Conservation (phyloP, 1,140 invertebrate species). For the Drosophila ohnishii region DNA sequence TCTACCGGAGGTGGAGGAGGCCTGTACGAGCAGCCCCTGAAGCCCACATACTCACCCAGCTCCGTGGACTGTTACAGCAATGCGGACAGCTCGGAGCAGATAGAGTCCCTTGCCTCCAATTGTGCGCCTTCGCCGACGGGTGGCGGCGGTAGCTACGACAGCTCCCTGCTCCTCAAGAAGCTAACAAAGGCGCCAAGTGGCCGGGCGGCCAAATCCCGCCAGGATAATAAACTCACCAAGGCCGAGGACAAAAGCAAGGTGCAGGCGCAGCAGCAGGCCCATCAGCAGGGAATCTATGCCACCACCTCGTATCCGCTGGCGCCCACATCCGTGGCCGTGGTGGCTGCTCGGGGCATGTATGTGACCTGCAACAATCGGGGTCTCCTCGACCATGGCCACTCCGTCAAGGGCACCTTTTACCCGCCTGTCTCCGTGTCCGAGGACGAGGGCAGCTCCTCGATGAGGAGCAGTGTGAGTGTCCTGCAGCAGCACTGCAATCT, state of each 20-base stretch:
- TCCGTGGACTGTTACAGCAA: slow-evolving; percentile 77
- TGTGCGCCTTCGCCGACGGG: slow-evolving; percentile 51
- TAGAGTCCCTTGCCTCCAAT: slow-evolving; percentile 48
- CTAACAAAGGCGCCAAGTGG: slow-evolving; percentile 53
- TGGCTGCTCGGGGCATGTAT: slow-evolving; percentile 92
- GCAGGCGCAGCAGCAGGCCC: slow-evolving; percentile 38
- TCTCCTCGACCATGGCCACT: slow-evolving; percentile 89
- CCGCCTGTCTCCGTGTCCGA: slow-evolving; percentile 88
- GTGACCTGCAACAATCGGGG: slow-evolving; percentile 93
- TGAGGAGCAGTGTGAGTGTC: slow-evolving; percentile 34
- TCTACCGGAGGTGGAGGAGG: slow-evolving; percentile 1
- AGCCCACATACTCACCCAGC: slow-evolving; percentile 74
- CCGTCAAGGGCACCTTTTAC: slow-evolving; percentile 92
- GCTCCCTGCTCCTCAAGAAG: slow-evolving; percentile 67
- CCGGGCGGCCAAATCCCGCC: slow-evolving; percentile 54
- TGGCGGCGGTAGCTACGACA: slow-evolving; percentile 50
- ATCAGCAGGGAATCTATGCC: slow-evolving; percentile 55
- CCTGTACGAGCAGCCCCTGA: slow-evolving; percentile 71
- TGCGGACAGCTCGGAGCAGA: slow-evolving; percentile 65
- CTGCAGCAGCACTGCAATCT: slow-evolving; percentile 59
- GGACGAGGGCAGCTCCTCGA: slow-evolving; percentile 41
- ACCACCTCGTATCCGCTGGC: slow-evolving; percentile 66
- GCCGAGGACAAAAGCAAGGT: slow-evolving; percentile 60
- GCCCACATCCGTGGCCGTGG: slow-evolving; percentile 83
- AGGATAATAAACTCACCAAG: slow-evolving; percentile 62